Evolutionary conservation across 2,797 vertebrate genomes (phyloP).

Genomic region (Bovichtus diacanthus): DNA sequence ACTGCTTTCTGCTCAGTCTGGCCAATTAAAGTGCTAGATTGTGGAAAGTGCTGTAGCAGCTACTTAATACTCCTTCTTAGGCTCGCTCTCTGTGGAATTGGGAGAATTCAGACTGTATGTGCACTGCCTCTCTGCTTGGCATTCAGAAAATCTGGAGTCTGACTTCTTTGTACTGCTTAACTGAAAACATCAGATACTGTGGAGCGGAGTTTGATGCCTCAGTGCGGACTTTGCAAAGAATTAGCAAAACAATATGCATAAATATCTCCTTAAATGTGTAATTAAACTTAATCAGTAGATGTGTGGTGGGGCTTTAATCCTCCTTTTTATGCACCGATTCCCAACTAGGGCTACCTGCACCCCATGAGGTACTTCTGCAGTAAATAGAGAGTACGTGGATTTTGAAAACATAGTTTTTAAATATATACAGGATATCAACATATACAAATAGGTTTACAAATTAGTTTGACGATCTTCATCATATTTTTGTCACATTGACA

Average conservation of each 20-base stretch:
- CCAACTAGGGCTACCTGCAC: neutral
- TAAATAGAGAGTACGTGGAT: neutral
- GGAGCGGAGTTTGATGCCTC: neutral
- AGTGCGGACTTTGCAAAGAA: conserved; percentile 2
- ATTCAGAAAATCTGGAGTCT: conserved; percentile 37
- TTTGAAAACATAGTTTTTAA: neutral
- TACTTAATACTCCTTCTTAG: conserved; percentile 62
- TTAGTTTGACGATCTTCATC: neutral
- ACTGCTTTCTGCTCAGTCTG: conserved; percentile 63
- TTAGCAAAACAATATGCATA: neutral
- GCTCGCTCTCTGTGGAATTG: conserved; percentile 43
- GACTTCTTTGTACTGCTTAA: too few relatives aligned
- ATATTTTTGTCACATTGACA: neutral
- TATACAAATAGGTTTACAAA: neutral
- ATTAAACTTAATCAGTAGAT: neutral
- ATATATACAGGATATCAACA: neutral
- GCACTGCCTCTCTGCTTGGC: conserved; percentile 18
- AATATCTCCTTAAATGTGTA: conserved; percentile 4
- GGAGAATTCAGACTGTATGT: conserved; percentile 33
- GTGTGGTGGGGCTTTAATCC: neutral
- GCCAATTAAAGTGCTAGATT: conserved; percentile 76
- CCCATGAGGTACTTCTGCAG: neutral
- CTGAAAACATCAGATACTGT: too few relatives aligned
- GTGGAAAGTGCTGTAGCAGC: conserved; percentile 50
- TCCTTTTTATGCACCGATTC: neutral